Percentiles rank a stretch among this genome's conserved stretches.
phyloP scores from a whole-genome alignment of 2,888 invertebrate species.

The Girardia tigrina region DNA sequence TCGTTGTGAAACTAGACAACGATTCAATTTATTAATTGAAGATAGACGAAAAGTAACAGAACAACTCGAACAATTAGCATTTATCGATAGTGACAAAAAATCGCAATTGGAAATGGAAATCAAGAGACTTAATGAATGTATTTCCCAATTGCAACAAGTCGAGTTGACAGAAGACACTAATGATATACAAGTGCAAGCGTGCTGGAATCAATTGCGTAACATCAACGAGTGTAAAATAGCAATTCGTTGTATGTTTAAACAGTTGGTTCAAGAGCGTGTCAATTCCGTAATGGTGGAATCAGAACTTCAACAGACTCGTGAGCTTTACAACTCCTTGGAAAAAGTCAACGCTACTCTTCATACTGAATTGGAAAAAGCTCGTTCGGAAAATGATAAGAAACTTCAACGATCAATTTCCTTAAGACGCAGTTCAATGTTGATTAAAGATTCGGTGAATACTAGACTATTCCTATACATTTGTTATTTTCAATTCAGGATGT shows the following conservation, averaged over 20 bases:
- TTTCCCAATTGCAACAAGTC: conserved; percentile 3
- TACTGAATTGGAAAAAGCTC: neutral
- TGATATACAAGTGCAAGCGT: neutral
- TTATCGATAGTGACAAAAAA: neutral
- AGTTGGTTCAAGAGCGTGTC: neutral
- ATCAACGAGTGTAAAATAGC: neutral
- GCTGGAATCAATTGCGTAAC: neutral
- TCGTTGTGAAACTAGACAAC: conserved; percentile 3
- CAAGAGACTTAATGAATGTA: neutral
- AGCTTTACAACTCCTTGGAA: neutral
- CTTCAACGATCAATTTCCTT: neutral
- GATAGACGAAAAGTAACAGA: neutral
- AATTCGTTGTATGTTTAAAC: neutral
- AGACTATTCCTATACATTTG: no score
- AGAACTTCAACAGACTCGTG: neutral
- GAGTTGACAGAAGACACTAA: neutral
- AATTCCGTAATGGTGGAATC: neutral
- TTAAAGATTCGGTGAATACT: no score
- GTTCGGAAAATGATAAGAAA: neutral
- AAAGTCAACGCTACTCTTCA: neutral
- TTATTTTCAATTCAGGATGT: no score
- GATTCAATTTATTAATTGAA: conserved; percentile 3
- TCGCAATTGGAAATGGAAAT: conserved; percentile 9
- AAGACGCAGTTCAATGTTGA: neutral
- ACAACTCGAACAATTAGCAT: neutral